Evolutionary conservation across 2,797 vertebrate species (phyloP), one percentile per base, ranked within the genome.

Genomic region (Melanotaenia trifasciata): DNA sequence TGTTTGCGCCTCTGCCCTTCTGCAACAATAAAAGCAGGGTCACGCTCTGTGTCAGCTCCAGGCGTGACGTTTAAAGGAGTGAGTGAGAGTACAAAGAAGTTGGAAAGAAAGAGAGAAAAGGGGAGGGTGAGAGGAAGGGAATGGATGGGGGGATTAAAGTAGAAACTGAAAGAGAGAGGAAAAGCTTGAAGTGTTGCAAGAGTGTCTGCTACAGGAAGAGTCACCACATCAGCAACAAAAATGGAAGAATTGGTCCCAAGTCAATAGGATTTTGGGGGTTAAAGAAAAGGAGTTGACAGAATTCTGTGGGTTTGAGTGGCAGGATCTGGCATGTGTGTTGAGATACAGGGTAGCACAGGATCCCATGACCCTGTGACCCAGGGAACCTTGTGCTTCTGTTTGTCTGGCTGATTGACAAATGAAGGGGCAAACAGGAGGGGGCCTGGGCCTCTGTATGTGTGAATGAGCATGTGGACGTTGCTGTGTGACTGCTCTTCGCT

Each of bases 331-430:
- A 57, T 72, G 65, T 64, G 61, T 61, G 72, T 54, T 67, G 78
- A 81, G 65, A 72, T 80, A 70, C 62, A 61, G 77, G 67, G 71
- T 60, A 71, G 85, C 70, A 76, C 72, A 83, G 87, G 84, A 90
- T 92, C 90, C 88, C 87, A 89, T 92, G 94, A 93, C 91, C 93
- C 68, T 2, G n/a, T 83, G 91, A 92, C 90, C 91, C 78, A 53
- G 64, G 72, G 83, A 86, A 89, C 90, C 90, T 88, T 77, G 83
- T 89, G 92, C 92, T 93, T 92, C 93, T 94, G 94, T 94, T 89
- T 94, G 92, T 94, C 90, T 92, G 84, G 70, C 89, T 93, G 92
- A 94, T 87, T 90, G 93, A 94, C 91, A 92, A 93, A 91, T 92
- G 90, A 91, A 84, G 86, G 85, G 66, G 71, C 68, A 85, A 78